Evolutionary conservation across 2,797 vertebrate species (phyloP).

Genomic region (Notolepis coatsorum): DNA sequence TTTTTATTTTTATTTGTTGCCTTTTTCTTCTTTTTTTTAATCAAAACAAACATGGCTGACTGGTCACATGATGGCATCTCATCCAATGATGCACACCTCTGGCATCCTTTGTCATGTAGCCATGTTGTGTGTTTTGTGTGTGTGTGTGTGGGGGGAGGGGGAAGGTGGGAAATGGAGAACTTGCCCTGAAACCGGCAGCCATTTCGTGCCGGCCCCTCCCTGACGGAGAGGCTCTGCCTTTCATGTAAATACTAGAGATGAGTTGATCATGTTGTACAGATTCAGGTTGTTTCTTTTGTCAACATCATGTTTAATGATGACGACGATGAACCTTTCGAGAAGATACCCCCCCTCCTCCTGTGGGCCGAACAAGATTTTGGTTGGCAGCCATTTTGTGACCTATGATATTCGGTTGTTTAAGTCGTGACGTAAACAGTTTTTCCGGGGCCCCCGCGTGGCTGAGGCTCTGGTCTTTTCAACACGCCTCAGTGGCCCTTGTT

Average conservation of each 20-base stretch:
- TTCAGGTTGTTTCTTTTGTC: constrained; percentile 17
- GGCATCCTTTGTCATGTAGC: constrained; percentile 41
- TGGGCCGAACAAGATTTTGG: constrained; percentile 44
- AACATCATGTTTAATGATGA: constrained; percentile 23
- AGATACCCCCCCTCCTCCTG: constrained; percentile 48
- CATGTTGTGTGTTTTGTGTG: constrained; percentile 26
- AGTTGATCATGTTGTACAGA: constrained; percentile 42
- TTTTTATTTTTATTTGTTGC: too few species aligned
- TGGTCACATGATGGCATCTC: constrained; percentile 43
- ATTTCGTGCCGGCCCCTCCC: constrained; percentile 30
- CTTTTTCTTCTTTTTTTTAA: constrained; percentile 13
- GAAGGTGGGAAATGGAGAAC: constrained; percentile 22
- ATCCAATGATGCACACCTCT: constrained; percentile 51
- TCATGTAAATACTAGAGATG: constrained; percentile 64
- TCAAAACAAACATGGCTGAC: constrained; percentile 36
- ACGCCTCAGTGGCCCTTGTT: too few species aligned
- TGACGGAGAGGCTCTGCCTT: constrained; percentile 40
- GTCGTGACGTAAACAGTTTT: background rate
- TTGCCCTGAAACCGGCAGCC: constrained; percentile 29
- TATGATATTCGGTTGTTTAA: too few species aligned
- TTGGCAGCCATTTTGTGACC: constrained; percentile 36
- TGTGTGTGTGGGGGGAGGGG: too few species aligned
- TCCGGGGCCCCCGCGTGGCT: background rate
- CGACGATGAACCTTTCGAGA: constrained; percentile 23
- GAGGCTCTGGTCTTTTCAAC: too few species aligned